Base-by-base conservation (phyloP, 1,140 invertebrate species). In the Gonioctena quinquepunctata region DNA sequence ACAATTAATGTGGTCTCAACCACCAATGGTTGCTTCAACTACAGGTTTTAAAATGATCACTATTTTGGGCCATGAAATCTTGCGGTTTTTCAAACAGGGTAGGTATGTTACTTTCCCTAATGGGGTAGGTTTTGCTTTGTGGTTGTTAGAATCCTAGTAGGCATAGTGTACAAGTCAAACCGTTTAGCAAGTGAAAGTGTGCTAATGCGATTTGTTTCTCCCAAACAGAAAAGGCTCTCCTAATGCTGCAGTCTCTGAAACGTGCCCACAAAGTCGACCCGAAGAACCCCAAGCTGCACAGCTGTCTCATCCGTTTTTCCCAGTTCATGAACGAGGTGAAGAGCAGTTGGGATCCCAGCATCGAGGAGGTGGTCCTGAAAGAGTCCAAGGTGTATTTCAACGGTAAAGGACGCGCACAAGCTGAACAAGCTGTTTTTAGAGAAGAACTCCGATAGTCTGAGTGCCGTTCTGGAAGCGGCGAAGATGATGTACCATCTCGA, bases 201-300 rank as follows among this genome's bases (percentile, higher is more conserved):
- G n/a, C n/a, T n/a, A n/a, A n/a, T n/a, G n/a, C n/a, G n/a, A 54
- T 74, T 71, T 70, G 61, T 52, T 86, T 3, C 83, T n/a, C n/a
- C n/a, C n/a, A n/a, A n/a, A n/a, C n/a, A 93, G 91, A 89, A 77
- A 92, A 92, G 81, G 89, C 91, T 49, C 85, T 96, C 52, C 84
- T 97, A 52, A 96, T 96, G 94, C 84, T 96, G 62, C 94, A 96
- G 84, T 95, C 94, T 72, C 89, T 98, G 78, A 96, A 95, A 83
- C 88, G 96, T 52, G 95, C 95, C 54, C 88, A 91, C 81, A 87
- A 87, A 42, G 79, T 97, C 67, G 89, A 94, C 79, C 81, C 89
- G 2, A 85, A 86, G 1, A 88, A 96, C 86, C 92, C 93, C 18
- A 89, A 92, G 74, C 86, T 98, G 23, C 95, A 97, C 85, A 89